These are phyloP conservation scores for Junco hyemalis DNA, from an alignment of 2,113 vertebrate species.

Conservation along the genomic window DNA sequence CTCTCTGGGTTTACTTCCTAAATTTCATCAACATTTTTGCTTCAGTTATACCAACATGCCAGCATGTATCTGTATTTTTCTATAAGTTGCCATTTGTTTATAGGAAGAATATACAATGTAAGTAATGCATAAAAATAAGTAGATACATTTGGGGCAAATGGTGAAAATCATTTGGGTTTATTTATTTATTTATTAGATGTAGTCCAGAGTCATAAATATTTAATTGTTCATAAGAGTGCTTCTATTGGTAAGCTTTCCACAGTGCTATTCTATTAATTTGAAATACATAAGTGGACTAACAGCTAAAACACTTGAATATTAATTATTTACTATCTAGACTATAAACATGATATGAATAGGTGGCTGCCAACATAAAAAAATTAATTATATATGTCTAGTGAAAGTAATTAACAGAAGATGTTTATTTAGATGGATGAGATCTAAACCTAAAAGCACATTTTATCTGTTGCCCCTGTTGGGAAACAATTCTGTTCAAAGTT, in stretches of 20 bases:
- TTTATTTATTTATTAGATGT: slow-evolving; percentile 30
- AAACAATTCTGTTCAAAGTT: neutral
- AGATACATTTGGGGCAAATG: neutral
- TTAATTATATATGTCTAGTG: neutral
- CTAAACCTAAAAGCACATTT: neutral
- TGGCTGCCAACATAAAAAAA: neutral
- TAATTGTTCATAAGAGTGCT: neutral
- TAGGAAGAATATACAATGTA: neutral
- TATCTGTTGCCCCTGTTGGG: neutral
- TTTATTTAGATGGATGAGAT: neutral
- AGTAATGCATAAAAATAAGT: neutral
- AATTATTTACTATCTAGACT: neutral
- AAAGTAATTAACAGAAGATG: neutral
- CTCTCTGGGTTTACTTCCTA: neutral
- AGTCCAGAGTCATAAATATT: neutral
- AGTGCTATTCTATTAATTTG: neutral
- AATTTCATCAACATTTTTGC: neutral
- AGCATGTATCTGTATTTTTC: neutral
- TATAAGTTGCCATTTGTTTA: neutral
- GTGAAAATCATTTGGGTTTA: neutral
- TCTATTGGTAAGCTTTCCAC: neutral
- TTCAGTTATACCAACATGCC: neutral
- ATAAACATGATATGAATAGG: neutral
- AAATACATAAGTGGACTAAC: neutral
- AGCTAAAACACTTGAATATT: neutral